A percentile compares a stretch with the other conserved stretches of the same genome.
Conservation (phyloP, 2,888 invertebrate species). For the Cephus sareptanus region DNA sequence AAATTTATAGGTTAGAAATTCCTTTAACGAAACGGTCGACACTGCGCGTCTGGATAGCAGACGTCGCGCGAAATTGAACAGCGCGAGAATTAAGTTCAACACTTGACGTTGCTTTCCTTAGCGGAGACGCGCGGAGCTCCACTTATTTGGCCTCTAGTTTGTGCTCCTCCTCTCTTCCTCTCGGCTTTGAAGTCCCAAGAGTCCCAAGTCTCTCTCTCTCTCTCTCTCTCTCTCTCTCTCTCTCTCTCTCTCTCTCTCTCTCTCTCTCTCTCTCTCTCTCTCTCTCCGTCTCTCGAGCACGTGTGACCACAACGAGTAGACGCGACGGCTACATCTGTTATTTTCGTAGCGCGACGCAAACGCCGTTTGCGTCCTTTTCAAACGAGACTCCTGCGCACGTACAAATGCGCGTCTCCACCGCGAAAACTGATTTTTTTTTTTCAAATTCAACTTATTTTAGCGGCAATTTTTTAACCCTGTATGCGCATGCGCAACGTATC, state of each 20-base stretch:
- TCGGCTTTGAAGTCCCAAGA: not conserved
- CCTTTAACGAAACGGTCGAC: no score
- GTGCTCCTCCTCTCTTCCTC: not conserved
- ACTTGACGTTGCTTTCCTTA: slow-evolving; percentile 35
- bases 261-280: not conserved
- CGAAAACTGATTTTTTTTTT: no score
- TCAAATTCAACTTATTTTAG: no score
- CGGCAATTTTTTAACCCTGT: no score
- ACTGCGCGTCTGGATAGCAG: slow-evolving; percentile 7
- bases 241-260: not conserved
- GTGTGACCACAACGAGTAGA: not conserved
- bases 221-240: not conserved
- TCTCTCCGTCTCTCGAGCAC: not conserved
- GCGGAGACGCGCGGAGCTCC: slow-evolving; percentile 20
- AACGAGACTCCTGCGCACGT: no score
- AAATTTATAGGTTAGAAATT: no score
- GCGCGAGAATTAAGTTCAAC: slow-evolving; percentile 37
- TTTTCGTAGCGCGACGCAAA: not conserved
- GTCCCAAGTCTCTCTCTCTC: not conserved
- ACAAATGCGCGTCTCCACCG: fast-evolving
- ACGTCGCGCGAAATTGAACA: slow-evolving; percentile 24
- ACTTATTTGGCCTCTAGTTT: slow-evolving; percentile 41
- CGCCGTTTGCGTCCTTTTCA: no score
- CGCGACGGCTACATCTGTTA: not conserved
- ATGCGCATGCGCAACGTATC: no score